These are phyloP conservation scores for Ophion costatus DNA, from an alignment of 2,888 invertebrate species.

Conservation along the genomic window DNA sequence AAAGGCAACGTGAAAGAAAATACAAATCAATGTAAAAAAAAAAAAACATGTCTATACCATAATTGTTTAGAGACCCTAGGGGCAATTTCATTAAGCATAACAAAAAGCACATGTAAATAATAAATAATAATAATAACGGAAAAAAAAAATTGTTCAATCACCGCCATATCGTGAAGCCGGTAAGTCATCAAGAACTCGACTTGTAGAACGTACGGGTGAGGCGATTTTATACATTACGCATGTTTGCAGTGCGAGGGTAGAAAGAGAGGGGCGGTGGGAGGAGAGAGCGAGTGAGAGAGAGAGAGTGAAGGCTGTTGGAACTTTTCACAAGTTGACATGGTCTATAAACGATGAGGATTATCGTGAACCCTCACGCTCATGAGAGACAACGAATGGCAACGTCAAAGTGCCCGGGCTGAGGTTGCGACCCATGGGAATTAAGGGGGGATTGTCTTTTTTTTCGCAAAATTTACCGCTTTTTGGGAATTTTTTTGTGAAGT, in stretches of 20 bases:
- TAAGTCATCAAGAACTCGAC: slow-evolving; percentile 49
- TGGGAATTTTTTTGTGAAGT: too few relatives aligned
- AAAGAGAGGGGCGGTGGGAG: neutral
- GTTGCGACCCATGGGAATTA: slow-evolving; percentile 57
- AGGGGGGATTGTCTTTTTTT: too few relatives aligned
- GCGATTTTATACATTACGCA: slow-evolving; percentile 51
- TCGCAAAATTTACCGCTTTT: too few relatives aligned
- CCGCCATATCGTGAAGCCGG: slow-evolving; percentile 33
- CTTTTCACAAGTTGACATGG: slow-evolving; percentile 52
- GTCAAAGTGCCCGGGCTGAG: slow-evolving; percentile 11
- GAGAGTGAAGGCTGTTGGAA: slow-evolving; percentile 39
- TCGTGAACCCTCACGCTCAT: slow-evolving; percentile 33
- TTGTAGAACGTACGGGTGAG: slow-evolving; percentile 10
- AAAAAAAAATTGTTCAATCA: slow-evolving; percentile 37
- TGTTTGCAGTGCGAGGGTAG: slow-evolving; percentile 36
- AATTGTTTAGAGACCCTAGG: too few relatives aligned
- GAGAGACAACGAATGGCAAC: slow-evolving; percentile 24
- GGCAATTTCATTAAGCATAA: too few relatives aligned
- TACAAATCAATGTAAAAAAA: too few relatives aligned
- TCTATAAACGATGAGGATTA: slow-evolving; percentile 62
- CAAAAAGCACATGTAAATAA: too few relatives aligned
- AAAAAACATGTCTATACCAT: too few relatives aligned
- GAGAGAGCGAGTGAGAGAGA: neutral
- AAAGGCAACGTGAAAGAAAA: too few relatives aligned
- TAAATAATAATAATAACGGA: too few relatives aligned